Evolutionary conservation across 2,888 invertebrate genomes (phyloP).

Genomic region (Ganaspis brasiliensis): DNA sequence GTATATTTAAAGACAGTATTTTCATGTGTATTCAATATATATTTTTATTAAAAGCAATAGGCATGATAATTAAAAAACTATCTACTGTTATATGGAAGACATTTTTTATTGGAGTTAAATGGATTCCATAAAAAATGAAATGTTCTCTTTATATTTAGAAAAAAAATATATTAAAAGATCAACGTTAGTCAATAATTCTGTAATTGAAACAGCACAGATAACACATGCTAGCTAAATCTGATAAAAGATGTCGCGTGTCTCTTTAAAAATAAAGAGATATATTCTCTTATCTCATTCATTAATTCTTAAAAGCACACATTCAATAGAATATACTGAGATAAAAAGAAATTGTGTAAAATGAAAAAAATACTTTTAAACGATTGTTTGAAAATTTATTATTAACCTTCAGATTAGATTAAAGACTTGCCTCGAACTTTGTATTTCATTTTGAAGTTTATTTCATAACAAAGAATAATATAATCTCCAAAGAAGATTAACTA

Average conservation of each 20-base stretch:
- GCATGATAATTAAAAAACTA: no score
- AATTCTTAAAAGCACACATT: not conserved
- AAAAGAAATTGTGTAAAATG: not conserved
- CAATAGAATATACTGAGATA: slow-evolving; percentile 1
- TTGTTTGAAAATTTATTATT: slow-evolving; percentile 5
- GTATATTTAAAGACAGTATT: no score
- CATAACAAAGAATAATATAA: slow-evolving; percentile 9
- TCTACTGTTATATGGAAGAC: no score
- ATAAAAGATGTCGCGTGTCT: slow-evolving; percentile 38
- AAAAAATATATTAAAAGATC: not conserved
- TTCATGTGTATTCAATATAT: no score
- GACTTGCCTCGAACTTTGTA: slow-evolving; percentile 11
- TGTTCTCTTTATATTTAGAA: not conserved
- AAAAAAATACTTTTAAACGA: not conserved
- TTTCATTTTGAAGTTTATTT: not conserved
- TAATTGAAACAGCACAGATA: slow-evolving; percentile 19
- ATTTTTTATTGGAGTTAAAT: not conserved
- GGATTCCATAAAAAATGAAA: not conserved
- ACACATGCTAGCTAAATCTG: slow-evolving; percentile 10
- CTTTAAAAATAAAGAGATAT: slow-evolving; percentile 5
- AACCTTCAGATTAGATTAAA: slow-evolving; percentile 18
- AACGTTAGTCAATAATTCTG: not conserved
- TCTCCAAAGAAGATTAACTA: not conserved
- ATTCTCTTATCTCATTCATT: slow-evolving; percentile 31
- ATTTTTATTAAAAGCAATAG: no score